These are phyloP conservation scores for Erannis defoliaria DNA, from an alignment of 2,888 invertebrate species.

Conservation along the genomic window DNA sequence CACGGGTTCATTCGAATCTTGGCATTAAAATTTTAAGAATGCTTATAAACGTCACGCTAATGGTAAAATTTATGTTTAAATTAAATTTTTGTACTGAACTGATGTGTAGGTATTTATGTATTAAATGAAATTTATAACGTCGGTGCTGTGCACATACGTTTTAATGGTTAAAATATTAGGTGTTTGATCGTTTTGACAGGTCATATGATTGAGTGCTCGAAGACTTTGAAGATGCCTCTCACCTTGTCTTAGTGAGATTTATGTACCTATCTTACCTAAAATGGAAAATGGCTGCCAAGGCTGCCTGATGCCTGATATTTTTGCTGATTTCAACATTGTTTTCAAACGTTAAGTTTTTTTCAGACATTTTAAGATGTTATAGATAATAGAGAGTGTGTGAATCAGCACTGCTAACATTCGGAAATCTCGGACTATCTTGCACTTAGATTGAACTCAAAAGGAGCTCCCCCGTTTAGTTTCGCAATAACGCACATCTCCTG, in stretches of 20 bases:
- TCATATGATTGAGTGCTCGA: too few relatives aligned
- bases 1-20: conserved; percentile 23
- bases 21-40: conserved; percentile 22
- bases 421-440: not conserved
- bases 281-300: too few relatives aligned
- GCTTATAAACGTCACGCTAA: conserved; percentile 21
- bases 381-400: too few relatives aligned
- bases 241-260: too few relatives aligned
- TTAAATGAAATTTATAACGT: not conserved
- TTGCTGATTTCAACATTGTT: too few relatives aligned
- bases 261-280: too few relatives aligned
- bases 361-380: too few relatives aligned
- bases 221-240: too few relatives aligned
- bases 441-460: not conserved
- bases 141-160: not conserved
- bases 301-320: too few relatives aligned
- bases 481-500: conserved; percentile 53
- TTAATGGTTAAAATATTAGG: too few relatives aligned
- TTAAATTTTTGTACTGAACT: conserved; percentile 2
- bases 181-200: too few relatives aligned
- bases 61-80: conserved; percentile 16
- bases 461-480: not conserved
- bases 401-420: not conserved
- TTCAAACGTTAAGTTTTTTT: too few relatives aligned
- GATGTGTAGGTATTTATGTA: conserved; percentile 9